Evolutionary conservation across 1,140 invertebrate species (phyloP), one percentile per base, ranked within the genome.

Genomic region (Pseudomyrmex flavicornis): DNA sequence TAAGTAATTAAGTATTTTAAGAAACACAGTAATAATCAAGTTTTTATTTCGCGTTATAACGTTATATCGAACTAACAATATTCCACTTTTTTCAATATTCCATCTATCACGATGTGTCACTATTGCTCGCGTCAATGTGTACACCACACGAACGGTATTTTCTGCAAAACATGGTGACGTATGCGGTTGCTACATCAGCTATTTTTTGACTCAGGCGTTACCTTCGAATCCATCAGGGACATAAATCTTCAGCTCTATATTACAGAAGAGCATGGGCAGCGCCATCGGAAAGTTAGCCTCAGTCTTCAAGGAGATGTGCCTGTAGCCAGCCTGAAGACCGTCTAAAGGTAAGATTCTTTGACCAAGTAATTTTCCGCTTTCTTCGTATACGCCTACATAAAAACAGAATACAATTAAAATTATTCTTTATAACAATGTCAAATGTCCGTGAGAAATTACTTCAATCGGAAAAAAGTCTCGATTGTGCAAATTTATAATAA

Each of bases 271-370:
- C 97, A 99, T 99, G n/a, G 99, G 98, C 86, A 99, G 95, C 2
- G 99, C 99, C 97, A 99, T 98, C 15, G 99, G 98, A 93, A 99
- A 99, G 94, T 99, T 99, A 52, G 98, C 99, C 95, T 99, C 99
- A 1, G 99, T 99, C 86, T 99, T 95, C 8, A 99, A 95, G 0
- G 99, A 99, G 85, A 99, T 99, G 93, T 99, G 99, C 1, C 99
- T 95, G 95, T 99, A 99, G 17, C 99, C 99, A 2, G 98, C 98
- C 95, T 99, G 99, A 56, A 99, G 95, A 65, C 99, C 99, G 95
- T 99, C 99, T 66, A 99, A 94, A 1, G 99, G 99, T 70, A 99
- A 95, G 88, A 99, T 99, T 77, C 99, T 95, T 93, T 99, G 99
- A 0, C 99, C 99, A 0, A 99, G 96, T 82, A 99, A 96, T 94